phyloP scores from a whole-genome alignment of 2,888 invertebrate species.

The Caenorhabditis doughertyi region DNA sequence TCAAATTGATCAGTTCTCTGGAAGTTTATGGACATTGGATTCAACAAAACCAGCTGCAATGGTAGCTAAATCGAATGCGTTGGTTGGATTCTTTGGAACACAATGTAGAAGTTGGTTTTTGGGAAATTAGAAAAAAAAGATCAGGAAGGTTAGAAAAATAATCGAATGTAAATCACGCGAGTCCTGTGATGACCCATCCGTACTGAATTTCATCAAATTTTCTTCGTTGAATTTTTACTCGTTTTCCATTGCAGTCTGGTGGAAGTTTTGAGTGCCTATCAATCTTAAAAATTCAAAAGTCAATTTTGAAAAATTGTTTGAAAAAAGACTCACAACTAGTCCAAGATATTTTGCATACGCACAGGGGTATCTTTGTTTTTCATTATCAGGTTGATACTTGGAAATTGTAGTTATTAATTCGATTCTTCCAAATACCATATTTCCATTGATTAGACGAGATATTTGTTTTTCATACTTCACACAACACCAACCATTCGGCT shows the following conservation, averaged over 20 bases:
- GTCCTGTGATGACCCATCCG: constrained; percentile 13
- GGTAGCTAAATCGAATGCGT: constrained; percentile 26
- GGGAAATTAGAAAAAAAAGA: neutral
- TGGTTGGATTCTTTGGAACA: constrained; percentile 23
- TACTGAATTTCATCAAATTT: neutral
- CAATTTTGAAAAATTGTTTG: neutral
- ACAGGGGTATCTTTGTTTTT: neutral
- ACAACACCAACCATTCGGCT: constrained; percentile 10
- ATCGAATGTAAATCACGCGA: neutral
- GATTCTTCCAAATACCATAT: neutral
- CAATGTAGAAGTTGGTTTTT: constrained; percentile 36
- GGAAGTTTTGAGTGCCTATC: neutral
- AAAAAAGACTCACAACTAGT: neutral
- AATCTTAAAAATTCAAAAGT: too few relatives aligned
- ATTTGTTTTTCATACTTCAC: neutral
- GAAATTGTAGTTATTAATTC: neutral
- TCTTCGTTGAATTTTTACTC: neutral
- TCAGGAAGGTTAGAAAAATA: neutral
- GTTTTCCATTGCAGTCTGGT: neutral
- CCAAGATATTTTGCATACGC: neutral
- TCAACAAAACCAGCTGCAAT: constrained; percentile 32
- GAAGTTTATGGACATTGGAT: constrained; percentile 42
- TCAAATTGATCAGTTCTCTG: constrained; percentile 30
- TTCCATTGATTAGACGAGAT: neutral
- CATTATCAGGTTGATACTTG: neutral